Evolutionary conservation across 2,888 invertebrate genomes (phyloP), one percentile per base, ranked within the genome.

Genomic region (Bombyx huttoni): DNA sequence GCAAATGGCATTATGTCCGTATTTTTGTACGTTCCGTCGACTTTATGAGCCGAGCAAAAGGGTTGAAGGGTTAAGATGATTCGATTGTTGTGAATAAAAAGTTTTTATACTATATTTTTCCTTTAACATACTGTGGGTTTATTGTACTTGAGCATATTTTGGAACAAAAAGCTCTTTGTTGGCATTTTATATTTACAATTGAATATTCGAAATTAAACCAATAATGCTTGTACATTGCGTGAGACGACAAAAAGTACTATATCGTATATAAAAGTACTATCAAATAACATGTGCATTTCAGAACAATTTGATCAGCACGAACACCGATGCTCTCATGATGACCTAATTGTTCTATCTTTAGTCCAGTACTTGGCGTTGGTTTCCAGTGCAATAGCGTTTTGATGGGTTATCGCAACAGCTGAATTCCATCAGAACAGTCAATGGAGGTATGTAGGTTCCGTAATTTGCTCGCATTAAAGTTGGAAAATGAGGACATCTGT

Each of bases 1-100:
- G 88, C 88, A 88, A 88, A 88, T 88, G 87, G 75, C 85, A 83
- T 84, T 83, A 85, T 85, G 83, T 78, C 77, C 78, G 73, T 80
- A 84, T 88, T 87, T 88, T 87, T 86, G 84, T 82, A 76, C 79
- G 76, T 79, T 84, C 81, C 78, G 75, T 74, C 73, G 74, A 82
- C 68, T 87, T 88, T 88, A 88, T 88, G 87, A 85, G 71, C 75
- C 86, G 82, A 73, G 75, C 70, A 78, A 74, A 84, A 81, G 86
- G 84, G 82, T 81, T 83, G 78, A 75, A 71, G 78, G 81, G 83
- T 80, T 83, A 84, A 85, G 83, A 84, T 78, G 81, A 77, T 78
- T 72, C 64, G 67, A 61, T 62, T 64, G 66, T 69, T 67, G 67
- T 59, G 66, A 68, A 77, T 74, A 51, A 77, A 76, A 76, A 76